phyloP scores from a whole-genome alignment of 2,797 vertebrate genomes.

The Gallinago solitaria region DNA sequence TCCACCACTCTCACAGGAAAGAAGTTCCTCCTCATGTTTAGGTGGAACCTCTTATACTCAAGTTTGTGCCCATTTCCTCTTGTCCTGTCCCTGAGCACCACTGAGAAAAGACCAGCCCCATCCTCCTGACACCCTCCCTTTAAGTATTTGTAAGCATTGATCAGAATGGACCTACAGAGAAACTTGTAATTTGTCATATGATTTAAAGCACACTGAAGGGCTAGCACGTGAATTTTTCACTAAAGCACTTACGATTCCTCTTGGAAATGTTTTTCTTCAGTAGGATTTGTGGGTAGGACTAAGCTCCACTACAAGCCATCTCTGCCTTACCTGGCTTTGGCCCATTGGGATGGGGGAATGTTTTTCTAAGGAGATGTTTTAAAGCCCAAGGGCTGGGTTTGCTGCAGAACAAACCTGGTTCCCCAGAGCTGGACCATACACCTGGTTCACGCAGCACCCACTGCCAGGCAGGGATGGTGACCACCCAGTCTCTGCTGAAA shows the following conservation, averaged over 20 bases:
- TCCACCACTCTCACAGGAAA: too few species aligned
- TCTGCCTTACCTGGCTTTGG: background rate
- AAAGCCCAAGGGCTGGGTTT: background rate
- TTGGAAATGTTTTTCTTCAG: background rate
- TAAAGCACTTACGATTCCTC: background rate
- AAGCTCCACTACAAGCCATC: background rate
- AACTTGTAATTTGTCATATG: background rate
- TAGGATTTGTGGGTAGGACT: background rate
- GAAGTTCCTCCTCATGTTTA: too few species aligned
- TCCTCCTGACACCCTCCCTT: too few species aligned
- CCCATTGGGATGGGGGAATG: too few species aligned
- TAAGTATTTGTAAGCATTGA: too few species aligned
- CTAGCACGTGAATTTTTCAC: background rate
- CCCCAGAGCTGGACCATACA: background rate
- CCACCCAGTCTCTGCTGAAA: background rate
- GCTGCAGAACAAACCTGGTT: background rate
- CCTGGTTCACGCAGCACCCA: fast-evolving
- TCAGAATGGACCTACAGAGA: background rate
- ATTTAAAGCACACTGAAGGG: background rate
- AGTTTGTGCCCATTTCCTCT: too few species aligned
- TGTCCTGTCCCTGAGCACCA: too few species aligned
- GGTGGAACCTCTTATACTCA: too few species aligned
- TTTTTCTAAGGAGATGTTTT: background rate
- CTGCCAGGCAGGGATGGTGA: background rate
- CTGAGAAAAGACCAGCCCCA: too few species aligned